Percentiles rank a stretch among this genome's conserved stretches.
Conservation (phyloP, 2,888 invertebrate species). For the Therioaphis trifolii region DNA sequence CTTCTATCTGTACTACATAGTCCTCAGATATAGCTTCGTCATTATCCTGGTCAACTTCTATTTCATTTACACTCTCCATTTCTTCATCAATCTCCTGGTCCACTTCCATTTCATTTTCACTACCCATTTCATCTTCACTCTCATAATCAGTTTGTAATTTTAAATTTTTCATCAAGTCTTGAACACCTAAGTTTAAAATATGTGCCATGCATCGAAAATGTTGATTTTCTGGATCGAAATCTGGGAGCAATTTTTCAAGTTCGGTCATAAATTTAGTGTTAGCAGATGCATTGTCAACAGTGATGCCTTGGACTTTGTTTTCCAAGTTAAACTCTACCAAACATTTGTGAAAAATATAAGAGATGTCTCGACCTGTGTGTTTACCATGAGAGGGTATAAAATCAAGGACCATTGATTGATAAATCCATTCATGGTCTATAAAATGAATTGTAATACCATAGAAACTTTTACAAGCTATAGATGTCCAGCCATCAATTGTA, state of each 20-base stretch:
- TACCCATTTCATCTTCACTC: constrained; percentile 4
- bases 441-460: constrained; percentile 64
- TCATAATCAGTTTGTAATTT: constrained; percentile 2
- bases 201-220: constrained; percentile 67
- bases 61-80: constrained; percentile 17
- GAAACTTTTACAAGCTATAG: constrained; percentile 2
- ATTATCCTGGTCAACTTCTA: neutral
- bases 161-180: constrained; percentile 49
- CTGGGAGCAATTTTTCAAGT: constrained; percentile 24
- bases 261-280: constrained; percentile 65
- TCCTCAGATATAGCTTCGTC: neutral
- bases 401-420: constrained; percentile 65
- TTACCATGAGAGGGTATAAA: constrained; percentile 65
- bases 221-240: constrained; percentile 65
- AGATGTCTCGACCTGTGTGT: constrained; percentile 66
- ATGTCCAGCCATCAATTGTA: no score
- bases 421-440: constrained; percentile 65
- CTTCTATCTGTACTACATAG: constrained; percentile 1
- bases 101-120: constrained; percentile 49
- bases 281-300: constrained; percentile 65
- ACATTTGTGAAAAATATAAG: constrained; percentile 64
- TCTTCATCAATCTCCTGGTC: neutral
- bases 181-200: constrained; percentile 66
- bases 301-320: constrained; percentile 66
- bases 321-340: constrained; percentile 64